Evolutionary conservation across 2,888 invertebrate genomes (phyloP).

Genomic region (Baccha elongata): DNA sequence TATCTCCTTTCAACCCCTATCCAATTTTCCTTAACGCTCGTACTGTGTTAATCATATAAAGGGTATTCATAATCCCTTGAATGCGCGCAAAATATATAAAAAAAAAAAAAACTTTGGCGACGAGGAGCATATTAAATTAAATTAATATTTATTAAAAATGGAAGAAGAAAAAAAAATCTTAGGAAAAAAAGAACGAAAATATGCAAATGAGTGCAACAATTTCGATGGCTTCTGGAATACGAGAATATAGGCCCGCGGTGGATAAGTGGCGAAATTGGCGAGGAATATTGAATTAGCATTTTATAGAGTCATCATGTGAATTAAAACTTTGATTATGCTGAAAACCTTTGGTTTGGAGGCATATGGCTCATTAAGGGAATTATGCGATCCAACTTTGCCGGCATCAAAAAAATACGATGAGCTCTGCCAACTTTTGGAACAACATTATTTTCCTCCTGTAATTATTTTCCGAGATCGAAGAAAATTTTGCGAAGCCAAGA

Average conservation of each 20-base stretch:
- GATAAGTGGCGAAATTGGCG: too few species aligned
- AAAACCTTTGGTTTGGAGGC: too few species aligned
- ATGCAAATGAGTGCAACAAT: conserved; percentile 2
- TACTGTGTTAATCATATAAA: too few species aligned
- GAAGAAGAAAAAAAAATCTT: not conserved
- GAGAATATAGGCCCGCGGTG: not conserved
- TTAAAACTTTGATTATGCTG: conserved; percentile 56
- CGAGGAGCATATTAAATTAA: not conserved
- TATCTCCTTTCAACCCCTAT: too few species aligned
- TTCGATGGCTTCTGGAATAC: not conserved
- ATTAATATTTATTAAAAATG: not conserved
- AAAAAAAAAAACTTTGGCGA: too few species aligned
- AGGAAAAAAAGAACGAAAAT: not conserved
- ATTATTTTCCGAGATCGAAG: conserved; percentile 39
- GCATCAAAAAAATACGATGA: conserved; percentile 33
- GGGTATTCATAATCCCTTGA: too few species aligned
- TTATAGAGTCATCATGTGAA: conserved; percentile 34
- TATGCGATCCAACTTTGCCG: conserved; percentile 58
- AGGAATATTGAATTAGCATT: too few species aligned
- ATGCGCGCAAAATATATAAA: too few species aligned
- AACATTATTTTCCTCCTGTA: conserved; percentile 34
- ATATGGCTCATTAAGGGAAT: conserved; percentile 56
- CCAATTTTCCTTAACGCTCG: too few species aligned
- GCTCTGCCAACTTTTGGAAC: conserved; percentile 8
- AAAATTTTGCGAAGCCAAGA: conserved; percentile 30